Evolutionary conservation across 2,113 vertebrate genomes (phyloP).

Genomic region (Centropus unirufus): DNA sequence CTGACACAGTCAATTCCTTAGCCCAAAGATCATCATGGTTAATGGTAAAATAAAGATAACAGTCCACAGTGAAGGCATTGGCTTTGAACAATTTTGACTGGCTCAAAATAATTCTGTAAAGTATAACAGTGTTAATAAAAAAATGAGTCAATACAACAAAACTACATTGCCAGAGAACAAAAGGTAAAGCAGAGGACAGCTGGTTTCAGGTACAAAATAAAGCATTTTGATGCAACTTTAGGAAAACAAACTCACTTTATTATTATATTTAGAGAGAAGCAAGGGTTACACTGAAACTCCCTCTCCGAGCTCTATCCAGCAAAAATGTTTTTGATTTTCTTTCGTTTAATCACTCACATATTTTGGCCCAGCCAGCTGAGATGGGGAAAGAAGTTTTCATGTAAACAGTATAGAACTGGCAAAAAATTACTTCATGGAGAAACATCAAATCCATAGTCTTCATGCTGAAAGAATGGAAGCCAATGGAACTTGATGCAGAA

Average conservation of each 20-base stretch:
- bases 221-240: background rate
- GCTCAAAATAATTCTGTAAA: background rate
- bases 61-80: background rate
- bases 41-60: background rate
- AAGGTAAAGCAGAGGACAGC: background rate
- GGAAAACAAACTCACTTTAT: background rate
- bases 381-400: background rate
- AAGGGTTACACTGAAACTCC: background rate
- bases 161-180: background rate
- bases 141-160: background rate
- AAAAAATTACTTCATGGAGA: constrained; percentile 22
- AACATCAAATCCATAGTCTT: constrained; percentile 2
- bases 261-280: background rate
- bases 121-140: background rate
- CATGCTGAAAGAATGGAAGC: background rate
- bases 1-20: background rate
- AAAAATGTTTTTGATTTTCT: constrained; percentile 15
- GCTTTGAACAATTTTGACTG: background rate
- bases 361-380: background rate
- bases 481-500: background rate
- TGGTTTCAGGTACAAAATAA: background rate
- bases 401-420: constrained; percentile 10
- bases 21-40: background rate
- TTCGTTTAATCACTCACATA: background rate
- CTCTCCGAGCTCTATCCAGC: background rate